A percentile compares a stretch with the other conserved stretches of the same genome.
Evolutionary conservation across 35 echinoderm and acorn worm genomes (phyloP).

Genomic region (Amphiura filiformis): DNA sequence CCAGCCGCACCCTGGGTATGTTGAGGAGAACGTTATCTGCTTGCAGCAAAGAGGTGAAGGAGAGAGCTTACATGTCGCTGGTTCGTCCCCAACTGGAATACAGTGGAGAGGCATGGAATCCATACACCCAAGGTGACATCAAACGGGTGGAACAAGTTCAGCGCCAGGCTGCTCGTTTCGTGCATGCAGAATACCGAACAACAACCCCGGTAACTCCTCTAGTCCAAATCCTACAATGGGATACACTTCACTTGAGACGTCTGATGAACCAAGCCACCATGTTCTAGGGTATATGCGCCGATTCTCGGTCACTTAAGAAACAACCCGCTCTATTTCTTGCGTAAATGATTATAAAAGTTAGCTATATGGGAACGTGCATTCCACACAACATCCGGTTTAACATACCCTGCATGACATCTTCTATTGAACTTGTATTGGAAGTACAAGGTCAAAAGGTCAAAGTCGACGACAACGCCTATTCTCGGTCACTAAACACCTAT

Average conservation of each 20-base stretch:
- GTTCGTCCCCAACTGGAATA: slow-evolving; percentile 30
- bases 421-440: too few relatives aligned
- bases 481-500: too few relatives aligned
- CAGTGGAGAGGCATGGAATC: slow-evolving; percentile 23
- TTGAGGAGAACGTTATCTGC: slow-evolving; percentile 6
- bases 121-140: background rate
- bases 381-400: too few relatives aligned
- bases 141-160: background rate
- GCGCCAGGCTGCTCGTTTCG: slow-evolving; percentile 1
- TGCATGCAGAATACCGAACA: slow-evolving; percentile 19
- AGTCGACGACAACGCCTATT: too few relatives aligned
- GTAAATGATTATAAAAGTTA: too few relatives aligned
- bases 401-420: too few relatives aligned
- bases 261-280: slow-evolving; percentile 15
- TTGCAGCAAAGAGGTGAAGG: background rate
- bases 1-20: slow-evolving; percentile 2
- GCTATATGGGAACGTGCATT: too few relatives aligned
- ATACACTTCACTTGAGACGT: slow-evolving; percentile 4
- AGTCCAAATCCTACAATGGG: slow-evolving; percentile 17
- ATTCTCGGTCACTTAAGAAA: too few relatives aligned
- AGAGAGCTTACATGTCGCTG: slow-evolving; percentile 23
- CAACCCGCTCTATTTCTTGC: too few relatives aligned
- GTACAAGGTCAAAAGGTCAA: too few relatives aligned
- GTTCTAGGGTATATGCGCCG: background rate
- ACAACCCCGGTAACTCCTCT: slow-evolving; percentile 1